Conservation (phyloP, 1,140 invertebrate species). For the Ctenoplectra terminalis region DNA sequence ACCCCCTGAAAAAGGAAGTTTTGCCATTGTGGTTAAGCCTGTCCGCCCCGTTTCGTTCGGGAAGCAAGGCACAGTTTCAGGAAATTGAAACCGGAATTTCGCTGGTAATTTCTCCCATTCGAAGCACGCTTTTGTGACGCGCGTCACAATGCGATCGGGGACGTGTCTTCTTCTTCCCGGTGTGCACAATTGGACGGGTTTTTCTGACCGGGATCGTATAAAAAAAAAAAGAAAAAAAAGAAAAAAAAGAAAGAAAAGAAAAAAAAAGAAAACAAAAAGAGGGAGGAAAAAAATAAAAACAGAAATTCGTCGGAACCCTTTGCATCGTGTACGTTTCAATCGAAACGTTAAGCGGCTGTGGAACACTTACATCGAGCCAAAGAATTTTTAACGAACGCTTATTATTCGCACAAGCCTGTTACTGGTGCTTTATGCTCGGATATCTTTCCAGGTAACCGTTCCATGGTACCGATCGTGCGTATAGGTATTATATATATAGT, state of each 20-base stretch:
- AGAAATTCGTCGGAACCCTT: not conserved
- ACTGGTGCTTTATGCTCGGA: not conserved
- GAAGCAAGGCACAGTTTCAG: not conserved
- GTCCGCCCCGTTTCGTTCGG: not conserved
- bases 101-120: not conserved
- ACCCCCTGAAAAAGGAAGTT: not conserved
- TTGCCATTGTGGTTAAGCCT: not conserved
- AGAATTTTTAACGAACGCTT: not conserved
- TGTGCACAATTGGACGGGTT: not conserved
- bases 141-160: not conserved
- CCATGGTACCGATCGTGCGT: not conserved
- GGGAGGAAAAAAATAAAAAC: too few relatives aligned
- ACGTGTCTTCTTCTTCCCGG: not conserved
- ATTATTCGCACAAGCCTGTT: not conserved
- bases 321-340: too few relatives aligned
- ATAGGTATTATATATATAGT: not conserved
- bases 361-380: too few relatives aligned
- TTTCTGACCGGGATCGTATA: too few relatives aligned
- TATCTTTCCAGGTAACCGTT: slow-evolving; percentile 1
- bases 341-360: not conserved
- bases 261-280: too few relatives aligned
- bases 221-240: too few relatives aligned
- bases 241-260: too few relatives aligned
- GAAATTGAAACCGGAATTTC: slow-evolving; percentile 10
- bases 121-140: not conserved